Evolutionary conservation across 2,113 vertebrate species (phyloP).

Genomic region (Diadophis punctatus): DNA sequence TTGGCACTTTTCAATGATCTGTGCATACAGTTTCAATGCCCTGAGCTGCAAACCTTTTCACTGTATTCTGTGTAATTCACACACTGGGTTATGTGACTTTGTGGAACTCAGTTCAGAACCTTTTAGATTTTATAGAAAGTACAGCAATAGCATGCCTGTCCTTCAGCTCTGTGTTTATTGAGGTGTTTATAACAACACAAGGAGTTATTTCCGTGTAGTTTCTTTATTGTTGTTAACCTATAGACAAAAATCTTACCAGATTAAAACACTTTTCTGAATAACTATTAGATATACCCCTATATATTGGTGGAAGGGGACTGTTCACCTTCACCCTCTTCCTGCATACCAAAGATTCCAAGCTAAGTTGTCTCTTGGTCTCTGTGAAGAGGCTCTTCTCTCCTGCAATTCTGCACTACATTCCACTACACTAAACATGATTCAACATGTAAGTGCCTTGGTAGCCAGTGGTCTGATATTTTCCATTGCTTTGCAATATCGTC

Average conservation of each 20-base stretch:
- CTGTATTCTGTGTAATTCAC: background rate
- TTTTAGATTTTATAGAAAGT: background rate
- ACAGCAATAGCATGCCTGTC: background rate
- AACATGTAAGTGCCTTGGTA: background rate
- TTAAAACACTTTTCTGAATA: background rate
- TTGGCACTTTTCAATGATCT: background rate
- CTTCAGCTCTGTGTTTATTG: background rate
- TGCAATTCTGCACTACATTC: background rate
- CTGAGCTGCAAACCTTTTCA: background rate
- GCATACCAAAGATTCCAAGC: background rate
- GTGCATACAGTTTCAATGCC: background rate
- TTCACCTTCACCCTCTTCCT: background rate
- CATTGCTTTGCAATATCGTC: background rate
- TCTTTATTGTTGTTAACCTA: background rate
- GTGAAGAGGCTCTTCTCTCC: background rate
- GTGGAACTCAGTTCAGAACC: background rate
- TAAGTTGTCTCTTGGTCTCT: background rate
- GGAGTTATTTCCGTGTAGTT: background rate
- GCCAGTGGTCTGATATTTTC: background rate
- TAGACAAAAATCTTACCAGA: background rate
- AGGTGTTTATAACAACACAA: background rate
- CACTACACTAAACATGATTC: background rate
- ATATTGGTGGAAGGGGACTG: background rate
- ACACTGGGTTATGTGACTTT: background rate
- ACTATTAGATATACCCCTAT: background rate